A percentile compares a stretch with the other conserved stretches of the same genome.
Evolutionary conservation across 2,113 vertebrate species (phyloP).

Genomic region (Brachyistius frenatus): DNA sequence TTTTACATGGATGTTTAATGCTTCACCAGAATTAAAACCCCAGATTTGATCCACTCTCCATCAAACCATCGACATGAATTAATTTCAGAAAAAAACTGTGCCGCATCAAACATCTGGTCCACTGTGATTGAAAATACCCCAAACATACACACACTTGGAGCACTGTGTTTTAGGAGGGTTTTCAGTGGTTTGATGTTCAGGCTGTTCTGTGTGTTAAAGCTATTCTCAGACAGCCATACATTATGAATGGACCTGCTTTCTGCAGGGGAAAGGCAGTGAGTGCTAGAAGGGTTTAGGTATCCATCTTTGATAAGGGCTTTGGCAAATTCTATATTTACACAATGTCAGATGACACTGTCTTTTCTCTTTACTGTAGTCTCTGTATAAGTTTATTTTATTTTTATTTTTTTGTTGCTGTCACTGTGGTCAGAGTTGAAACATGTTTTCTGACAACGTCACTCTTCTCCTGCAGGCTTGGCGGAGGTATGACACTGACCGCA

Average conservation of each 20-base stretch:
- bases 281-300: conserved; percentile 60
- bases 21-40: no score
- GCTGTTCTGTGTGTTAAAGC: conserved; percentile 58
- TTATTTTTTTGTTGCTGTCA: neutral
- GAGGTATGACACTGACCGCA: conserved; percentile 95
- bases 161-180: conserved; percentile 17
- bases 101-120: conserved; percentile 23
- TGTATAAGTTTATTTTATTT: neutral
- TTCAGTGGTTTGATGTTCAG: conserved; percentile 57
- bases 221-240: conserved; percentile 83
- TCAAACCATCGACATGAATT: no score
- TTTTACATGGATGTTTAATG: neutral
- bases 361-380: conserved; percentile 4
- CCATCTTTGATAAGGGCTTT: conserved; percentile 73
- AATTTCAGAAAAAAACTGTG: conserved; percentile 4
- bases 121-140: conserved; percentile 15
- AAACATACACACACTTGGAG: neutral
- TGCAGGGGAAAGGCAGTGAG: conserved; percentile 49
- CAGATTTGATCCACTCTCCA: no score
- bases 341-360: conserved; percentile 13
- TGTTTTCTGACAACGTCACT: conserved; percentile 21
- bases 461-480: conserved; percentile 90
- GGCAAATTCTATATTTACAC: conserved; percentile 66
- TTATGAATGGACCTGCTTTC: conserved; percentile 81
- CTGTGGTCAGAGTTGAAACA: neutral